A percentile compares a stretch with the other conserved stretches of the same genome.
These are phyloP conservation scores for Drosophila sordidapex DNA, from an alignment of 2,888 invertebrate species.

Conservation along the genomic window DNA sequence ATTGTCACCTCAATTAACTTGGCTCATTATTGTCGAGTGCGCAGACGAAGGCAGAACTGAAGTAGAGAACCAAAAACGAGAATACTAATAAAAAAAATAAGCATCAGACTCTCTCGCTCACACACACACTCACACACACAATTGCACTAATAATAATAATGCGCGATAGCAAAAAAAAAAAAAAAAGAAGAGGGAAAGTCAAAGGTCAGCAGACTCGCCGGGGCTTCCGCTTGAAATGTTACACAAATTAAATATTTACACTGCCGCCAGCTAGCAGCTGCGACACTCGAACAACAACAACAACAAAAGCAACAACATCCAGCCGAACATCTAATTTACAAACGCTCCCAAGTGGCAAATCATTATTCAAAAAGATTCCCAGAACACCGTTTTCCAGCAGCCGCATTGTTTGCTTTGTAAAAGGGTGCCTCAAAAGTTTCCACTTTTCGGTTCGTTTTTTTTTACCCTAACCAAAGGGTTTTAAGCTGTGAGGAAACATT, in stretches of 20 bases:
- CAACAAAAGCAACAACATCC: conserved; percentile 32
- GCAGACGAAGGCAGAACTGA: conserved; percentile 9
- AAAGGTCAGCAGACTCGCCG: conserved; percentile 62
- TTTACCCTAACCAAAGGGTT: conserved; percentile 1
- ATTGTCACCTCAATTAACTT: conserved; percentile 78
- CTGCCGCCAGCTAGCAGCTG: conserved; percentile 59
- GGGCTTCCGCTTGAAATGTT: conserved; percentile 67
- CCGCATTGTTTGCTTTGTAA: conserved; percentile 61
- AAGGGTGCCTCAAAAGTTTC: conserved; percentile 48
- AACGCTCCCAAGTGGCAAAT: conserved; percentile 79
- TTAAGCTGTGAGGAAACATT: background rate
- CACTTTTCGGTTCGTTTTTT: background rate
- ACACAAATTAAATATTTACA: conserved; percentile 76
- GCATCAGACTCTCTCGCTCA: background rate
- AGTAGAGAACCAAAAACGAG: conserved; percentile 41
- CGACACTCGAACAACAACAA: conserved; percentile 40
- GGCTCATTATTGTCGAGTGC: conserved; percentile 70
- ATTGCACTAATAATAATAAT: conserved; percentile 42
- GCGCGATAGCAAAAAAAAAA: conserved; percentile 21
- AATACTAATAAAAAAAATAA: conserved; percentile 51
- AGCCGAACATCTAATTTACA: conserved; percentile 73
- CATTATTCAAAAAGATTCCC: conserved; percentile 73
- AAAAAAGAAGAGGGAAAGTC: conserved; percentile 32
- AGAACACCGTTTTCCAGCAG: conserved; percentile 43
- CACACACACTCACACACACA: conserved; percentile 14